These are phyloP conservation scores for Pipistrellus pipistrellus DNA, from an alignment of 2,797 vertebrate species.

Conservation along the genomic window DNA sequence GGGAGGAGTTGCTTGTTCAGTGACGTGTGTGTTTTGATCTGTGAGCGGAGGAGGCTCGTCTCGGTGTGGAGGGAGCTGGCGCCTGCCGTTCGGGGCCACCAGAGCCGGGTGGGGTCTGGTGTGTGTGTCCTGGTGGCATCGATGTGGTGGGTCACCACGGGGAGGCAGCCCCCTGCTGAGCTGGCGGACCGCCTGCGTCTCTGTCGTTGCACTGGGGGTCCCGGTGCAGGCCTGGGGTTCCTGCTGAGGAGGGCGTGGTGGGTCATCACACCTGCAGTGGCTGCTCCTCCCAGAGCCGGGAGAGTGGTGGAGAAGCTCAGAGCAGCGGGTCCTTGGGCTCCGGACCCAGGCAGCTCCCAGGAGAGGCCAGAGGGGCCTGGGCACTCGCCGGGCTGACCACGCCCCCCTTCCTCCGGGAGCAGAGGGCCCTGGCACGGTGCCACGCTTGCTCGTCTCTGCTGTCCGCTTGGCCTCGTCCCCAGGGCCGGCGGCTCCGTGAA, in stretches of 20 bases:
- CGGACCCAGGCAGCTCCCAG: not conserved
- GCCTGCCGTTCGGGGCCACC: accelerated
- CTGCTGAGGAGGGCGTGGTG: too few species aligned
- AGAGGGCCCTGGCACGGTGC: accelerated
- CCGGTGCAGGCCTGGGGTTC: too few species aligned
- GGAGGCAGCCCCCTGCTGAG: accelerated
- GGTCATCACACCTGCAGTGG: too few species aligned
- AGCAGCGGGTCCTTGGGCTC: not conserved
- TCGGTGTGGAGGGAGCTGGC: not conserved
- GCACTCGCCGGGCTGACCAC: not conserved
- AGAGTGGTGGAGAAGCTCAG: not conserved
- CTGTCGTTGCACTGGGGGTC: accelerated
- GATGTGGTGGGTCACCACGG: not conserved
- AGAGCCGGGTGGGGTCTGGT: accelerated
- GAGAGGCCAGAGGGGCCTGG: not conserved
- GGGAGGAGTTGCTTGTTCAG: too few species aligned
- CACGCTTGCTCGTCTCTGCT: not conserved
- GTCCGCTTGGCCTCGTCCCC: not conserved
- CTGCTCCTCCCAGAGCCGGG: not conserved
- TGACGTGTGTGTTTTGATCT: too few species aligned
- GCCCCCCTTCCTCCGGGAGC: not conserved
- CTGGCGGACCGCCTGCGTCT: accelerated
- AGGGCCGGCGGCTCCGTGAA: too few species aligned
- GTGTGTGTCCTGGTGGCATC: too few species aligned
- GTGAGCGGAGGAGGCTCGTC: not conserved